phyloP scores from a whole-genome alignment of 2,797 vertebrate species.

The Monodelphis domestica region DNA sequence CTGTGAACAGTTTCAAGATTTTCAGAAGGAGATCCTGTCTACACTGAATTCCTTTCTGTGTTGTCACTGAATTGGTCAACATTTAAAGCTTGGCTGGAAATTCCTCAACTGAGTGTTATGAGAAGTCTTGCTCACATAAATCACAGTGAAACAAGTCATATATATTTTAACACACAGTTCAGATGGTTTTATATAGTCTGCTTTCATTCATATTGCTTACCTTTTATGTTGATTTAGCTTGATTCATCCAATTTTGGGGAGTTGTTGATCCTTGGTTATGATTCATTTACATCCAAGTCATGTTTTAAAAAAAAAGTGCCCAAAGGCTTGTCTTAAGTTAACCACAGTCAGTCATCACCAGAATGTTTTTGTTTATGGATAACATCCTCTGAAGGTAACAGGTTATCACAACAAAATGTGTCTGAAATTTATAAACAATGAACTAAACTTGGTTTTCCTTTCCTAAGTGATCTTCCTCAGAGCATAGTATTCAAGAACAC shows the following conservation, averaged over 20 bases:
- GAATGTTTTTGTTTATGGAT: constrained; percentile 69
- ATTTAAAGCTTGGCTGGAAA: constrained; percentile 68
- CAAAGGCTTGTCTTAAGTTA: not conserved
- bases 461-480: constrained; percentile 44
- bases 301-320: constrained; percentile 40
- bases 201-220: constrained; percentile 44
- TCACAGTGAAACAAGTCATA: constrained; percentile 47
- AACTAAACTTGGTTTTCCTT: constrained; percentile 59
- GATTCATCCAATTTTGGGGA: constrained; percentile 16
- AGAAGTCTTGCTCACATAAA: constrained; percentile 56
- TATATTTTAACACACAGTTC: constrained; percentile 45
- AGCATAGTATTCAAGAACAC: constrained; percentile 38
- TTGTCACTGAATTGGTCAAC: constrained; percentile 78
- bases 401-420: constrained; percentile 69
- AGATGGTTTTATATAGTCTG: constrained; percentile 51
- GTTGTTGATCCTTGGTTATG: constrained; percentile 37
- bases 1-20: constrained; percentile 71
- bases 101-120: constrained; percentile 62
- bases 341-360: constrained; percentile 62
- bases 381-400: constrained; percentile 63
- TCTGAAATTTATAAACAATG: constrained; percentile 65
- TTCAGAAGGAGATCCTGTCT: constrained; percentile 70
- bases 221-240: constrained; percentile 59
- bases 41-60: constrained; percentile 68
- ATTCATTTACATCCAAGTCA: constrained; percentile 41